phyloP scores from a whole-genome alignment of 2,113 vertebrate species.

The Gallinago jamesoni region DNA sequence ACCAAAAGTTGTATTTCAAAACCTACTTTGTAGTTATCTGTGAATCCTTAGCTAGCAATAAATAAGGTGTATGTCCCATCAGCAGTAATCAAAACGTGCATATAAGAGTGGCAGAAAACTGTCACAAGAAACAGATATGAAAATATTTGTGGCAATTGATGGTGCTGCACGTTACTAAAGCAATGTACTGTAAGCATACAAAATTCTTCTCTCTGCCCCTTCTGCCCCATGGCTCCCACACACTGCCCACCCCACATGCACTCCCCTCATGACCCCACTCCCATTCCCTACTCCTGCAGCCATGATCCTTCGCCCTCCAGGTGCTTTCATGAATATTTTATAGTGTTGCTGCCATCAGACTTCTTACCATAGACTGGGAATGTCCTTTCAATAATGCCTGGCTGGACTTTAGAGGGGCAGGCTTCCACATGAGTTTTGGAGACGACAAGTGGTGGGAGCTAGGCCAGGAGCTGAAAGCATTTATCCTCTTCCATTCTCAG shows the following conservation, averaged over 20 bases:
- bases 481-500: not conserved
- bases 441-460: not conserved
- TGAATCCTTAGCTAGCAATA: not conserved
- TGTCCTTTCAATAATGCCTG: not conserved
- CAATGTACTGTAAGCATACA: not conserved
- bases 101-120: not conserved
- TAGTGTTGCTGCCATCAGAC: not conserved
- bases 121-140: not conserved
- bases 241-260: rapidly evolving
- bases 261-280: not conserved
- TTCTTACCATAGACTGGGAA: not conserved
- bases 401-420: not conserved
- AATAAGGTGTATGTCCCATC: not conserved
- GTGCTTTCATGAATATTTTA: not conserved
- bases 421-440: not conserved
- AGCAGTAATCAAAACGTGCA: not conserved
- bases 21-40: not conserved
- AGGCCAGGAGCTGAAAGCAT: not conserved
- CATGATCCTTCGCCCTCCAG: not conserved
- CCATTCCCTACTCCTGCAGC: not conserved
- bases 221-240: not conserved
- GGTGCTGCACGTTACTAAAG: not conserved
- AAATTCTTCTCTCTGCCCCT: not conserved
- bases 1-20: not conserved
- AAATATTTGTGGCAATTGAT: not conserved